These are phyloP conservation scores for Anthophora plumipes DNA, from an alignment of 2,888 invertebrate species.

Conservation along the genomic window DNA sequence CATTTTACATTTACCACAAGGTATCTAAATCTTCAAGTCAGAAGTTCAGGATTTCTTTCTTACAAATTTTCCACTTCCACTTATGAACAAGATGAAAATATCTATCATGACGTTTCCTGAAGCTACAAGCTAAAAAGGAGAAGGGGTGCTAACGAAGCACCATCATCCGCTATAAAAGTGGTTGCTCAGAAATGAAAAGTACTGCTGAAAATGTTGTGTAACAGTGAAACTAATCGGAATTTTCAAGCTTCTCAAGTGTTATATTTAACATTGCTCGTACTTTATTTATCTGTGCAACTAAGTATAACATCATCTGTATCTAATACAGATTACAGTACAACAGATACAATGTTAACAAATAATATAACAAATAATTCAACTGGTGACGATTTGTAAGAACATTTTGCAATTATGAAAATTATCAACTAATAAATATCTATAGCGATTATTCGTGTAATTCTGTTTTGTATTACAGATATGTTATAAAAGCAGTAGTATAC, in stretches of 20 bases:
- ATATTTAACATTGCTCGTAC: slow-evolving; percentile 33
- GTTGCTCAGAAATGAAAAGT: slow-evolving; percentile 1
- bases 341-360: slow-evolving; percentile 11
- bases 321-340: slow-evolving; percentile 13
- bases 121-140: slow-evolving; percentile 31
- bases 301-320: slow-evolving; percentile 23
- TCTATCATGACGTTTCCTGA: slow-evolving; percentile 45
- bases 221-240: slow-evolving; percentile 21
- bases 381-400: slow-evolving; percentile 56
- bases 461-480: slow-evolving; percentile 83
- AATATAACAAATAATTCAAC: slow-evolving; percentile 31
- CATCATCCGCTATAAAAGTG: slow-evolving; percentile 61
- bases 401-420: neutral
- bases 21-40: neutral
- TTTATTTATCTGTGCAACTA: slow-evolving; percentile 30
- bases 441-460: neutral
- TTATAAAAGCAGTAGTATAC: slow-evolving; percentile 87
- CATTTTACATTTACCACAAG: neutral
- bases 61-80: slow-evolving; percentile 68
- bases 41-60: slow-evolving; percentile 17
- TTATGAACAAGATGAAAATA: slow-evolving; percentile 67
- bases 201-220: slow-evolving; percentile 61
- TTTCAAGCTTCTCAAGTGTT: slow-evolving; percentile 24
- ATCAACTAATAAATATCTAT: neutral
- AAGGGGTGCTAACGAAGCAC: slow-evolving; percentile 60